These are phyloP conservation scores for Gisinianus flammeolus DNA, from an alignment of 2,888 invertebrate species.

Conservation along the genomic window DNA sequence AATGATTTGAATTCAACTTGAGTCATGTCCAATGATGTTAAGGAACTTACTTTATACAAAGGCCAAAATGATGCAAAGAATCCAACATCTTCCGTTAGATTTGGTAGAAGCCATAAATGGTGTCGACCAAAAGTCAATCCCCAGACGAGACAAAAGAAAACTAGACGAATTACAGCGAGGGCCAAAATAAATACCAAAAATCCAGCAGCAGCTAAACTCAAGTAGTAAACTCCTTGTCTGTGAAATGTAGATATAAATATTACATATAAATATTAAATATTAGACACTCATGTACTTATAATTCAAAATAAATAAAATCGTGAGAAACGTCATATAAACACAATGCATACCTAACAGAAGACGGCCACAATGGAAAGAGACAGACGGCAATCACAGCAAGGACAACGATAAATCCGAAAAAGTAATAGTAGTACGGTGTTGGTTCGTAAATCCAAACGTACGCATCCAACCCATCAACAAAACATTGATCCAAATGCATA, in stretches of 20 bases:
- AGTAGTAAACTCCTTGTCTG: slow-evolving; percentile 93
- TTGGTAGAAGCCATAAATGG: slow-evolving; percentile 98
- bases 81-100: slow-evolving; percentile 97
- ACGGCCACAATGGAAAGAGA: slow-evolving; percentile 99
- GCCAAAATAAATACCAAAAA: slow-evolving; percentile 93
- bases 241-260: slow-evolving; percentile 54
- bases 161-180: slow-evolving; percentile 83
- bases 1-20: background rate
- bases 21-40: too few relatives aligned
- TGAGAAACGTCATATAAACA: background rate
- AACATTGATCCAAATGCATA: slow-evolving; percentile 94
- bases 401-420: slow-evolving; percentile 87
- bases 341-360: slow-evolving; percentile 73
- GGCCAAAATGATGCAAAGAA: slow-evolving; percentile 99
- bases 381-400: slow-evolving; percentile 94
- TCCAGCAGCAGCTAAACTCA: slow-evolving; percentile 92
- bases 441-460: slow-evolving; percentile 99
- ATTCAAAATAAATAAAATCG: too few relatives aligned
- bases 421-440: slow-evolving; percentile 91
- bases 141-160: slow-evolving; percentile 93
- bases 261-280: too few relatives aligned
- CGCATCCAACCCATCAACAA: slow-evolving; percentile 91
- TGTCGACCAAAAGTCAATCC: slow-evolving; percentile 82
- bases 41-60: slow-evolving; percentile 71
- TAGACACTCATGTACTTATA: background rate